Evolutionary conservation across 2,113 vertebrate species (phyloP).

Genomic region (Hippoglossus stenolepis): DNA sequence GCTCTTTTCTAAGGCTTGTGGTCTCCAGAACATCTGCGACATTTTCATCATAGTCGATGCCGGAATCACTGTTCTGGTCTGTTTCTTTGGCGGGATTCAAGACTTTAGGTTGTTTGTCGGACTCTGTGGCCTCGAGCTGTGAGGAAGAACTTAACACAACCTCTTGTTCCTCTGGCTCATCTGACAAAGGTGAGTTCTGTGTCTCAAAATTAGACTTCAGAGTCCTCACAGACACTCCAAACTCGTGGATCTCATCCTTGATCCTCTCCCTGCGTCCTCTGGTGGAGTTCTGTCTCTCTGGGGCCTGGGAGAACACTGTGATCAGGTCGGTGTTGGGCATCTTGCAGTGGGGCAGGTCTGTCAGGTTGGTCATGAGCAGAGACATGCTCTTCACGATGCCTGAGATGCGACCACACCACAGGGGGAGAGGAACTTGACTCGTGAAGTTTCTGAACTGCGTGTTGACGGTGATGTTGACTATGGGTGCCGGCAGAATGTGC

Average conservation of each 20-base stretch:
- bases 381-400: constrained; percentile 91
- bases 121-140: constrained; percentile 19
- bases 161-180: constrained; percentile 30
- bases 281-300: constrained; percentile 57
- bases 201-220: constrained; percentile 90
- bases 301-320: constrained; percentile 80
- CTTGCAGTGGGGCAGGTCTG: constrained; percentile 75
- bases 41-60: constrained; percentile 82
- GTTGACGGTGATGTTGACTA: constrained; percentile 90
- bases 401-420: constrained; percentile 90
- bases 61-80: constrained; percentile 81
- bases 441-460: constrained; percentile 84
- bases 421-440: constrained; percentile 82
- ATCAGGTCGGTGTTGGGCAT: constrained; percentile 84
- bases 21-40: constrained; percentile 71
- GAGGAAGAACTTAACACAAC: constrained; percentile 4
- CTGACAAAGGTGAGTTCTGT: constrained; percentile 41
- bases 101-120: constrained; percentile 29
- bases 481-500: constrained; percentile 88
- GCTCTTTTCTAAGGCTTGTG: constrained; percentile 89
- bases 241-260: constrained; percentile 89
- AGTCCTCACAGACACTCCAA: constrained; percentile 90
- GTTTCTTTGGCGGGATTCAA: constrained; percentile 40
- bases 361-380: constrained; percentile 86
- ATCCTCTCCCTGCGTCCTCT: constrained; percentile 78